Evolutionary conservation across 2,797 vertebrate genomes (phyloP).

Genomic region (Luscinia megarhynchos): DNA sequence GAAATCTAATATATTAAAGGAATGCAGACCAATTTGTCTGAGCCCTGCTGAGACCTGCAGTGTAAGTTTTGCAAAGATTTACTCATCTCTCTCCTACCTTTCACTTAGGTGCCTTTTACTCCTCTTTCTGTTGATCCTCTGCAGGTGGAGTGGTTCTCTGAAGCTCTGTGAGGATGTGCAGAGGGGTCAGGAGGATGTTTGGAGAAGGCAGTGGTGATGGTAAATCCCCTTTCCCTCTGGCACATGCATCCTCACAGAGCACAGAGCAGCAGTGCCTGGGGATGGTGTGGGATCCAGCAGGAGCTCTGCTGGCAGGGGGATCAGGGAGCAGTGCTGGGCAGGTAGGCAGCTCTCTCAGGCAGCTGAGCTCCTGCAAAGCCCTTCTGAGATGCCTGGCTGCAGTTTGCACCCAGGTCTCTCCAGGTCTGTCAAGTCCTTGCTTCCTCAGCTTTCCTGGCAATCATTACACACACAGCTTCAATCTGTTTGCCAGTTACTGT

Average conservation of each 20-base stretch:
- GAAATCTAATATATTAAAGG: constrained; percentile 49
- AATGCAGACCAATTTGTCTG: constrained; percentile 53
- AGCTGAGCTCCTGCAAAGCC: background rate
- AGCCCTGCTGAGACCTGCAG: constrained; percentile 44
- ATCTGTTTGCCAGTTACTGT: background rate
- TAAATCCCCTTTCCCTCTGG: background rate
- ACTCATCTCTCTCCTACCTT: background rate
- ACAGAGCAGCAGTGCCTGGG: background rate
- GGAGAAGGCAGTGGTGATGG: background rate
- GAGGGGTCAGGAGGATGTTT: background rate
- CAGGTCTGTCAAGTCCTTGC: background rate
- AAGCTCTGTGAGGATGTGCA: background rate
- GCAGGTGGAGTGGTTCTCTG: background rate
- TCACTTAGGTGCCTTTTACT: background rate
- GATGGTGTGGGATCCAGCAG: background rate
- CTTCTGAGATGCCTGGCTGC: background rate
- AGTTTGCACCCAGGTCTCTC: background rate
- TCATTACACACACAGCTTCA: background rate
- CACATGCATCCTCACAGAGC: accelerated
- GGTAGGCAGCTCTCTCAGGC: too few relatives aligned
- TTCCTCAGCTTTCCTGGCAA: background rate
- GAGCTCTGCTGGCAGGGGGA: background rate
- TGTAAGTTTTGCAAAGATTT: constrained; percentile 24
- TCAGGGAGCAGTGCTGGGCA: background rate
- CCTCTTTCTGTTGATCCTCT: background rate